Evolutionary conservation across 2,797 vertebrate species (phyloP), one percentile per base, ranked within the genome.

Genomic region (Euthynnus affinis): DNA sequence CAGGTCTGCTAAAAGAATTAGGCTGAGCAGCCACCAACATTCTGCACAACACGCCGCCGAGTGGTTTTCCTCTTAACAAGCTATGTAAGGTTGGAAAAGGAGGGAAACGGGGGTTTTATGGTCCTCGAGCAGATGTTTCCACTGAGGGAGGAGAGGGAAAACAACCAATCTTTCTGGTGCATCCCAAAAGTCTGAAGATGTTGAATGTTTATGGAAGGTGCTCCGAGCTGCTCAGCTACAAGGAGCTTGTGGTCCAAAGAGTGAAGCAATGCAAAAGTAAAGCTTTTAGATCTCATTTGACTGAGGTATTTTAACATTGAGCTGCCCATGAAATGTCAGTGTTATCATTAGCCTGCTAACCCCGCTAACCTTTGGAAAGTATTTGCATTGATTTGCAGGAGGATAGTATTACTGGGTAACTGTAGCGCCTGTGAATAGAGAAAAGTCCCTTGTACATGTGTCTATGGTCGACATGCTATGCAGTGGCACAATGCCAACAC

Each of bases 1-100:
- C 69, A 70, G 89, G 91, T 87, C 93, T 93, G 92, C 82, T 79
- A 74, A 82, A 91, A 85, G 89, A 93, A 92, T 94, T 84, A 92
- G 74, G 60, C 78, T n/a, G 42, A 56, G 71, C 78, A 84, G 83
- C 71, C 78, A 76, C 78, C 76, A 64, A 79, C 86, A 84, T 85
- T 87, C 77, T 80, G 84, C 89, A 78, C 91, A 91, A 91, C 89
- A 91, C 80, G 88, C 57, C 4, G 52, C 66, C 42, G 70, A 89
- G 88, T 89, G 90, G 74, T 89, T 93, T 91, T 87, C 63, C 71
- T 70, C 83, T 89, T 90, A 92, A 93, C 91, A 86, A 91, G 87
- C 85, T 74, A 71, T 57, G 78, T 52, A 65, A 81, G 76, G 74
- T 7, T 80, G 74, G 83, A 82, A 85, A 81, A 58, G 59, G 71